These are phyloP conservation scores for Drosophila arizonae DNA, from an alignment of 1,140 invertebrate species.

Conservation along the genomic window DNA sequence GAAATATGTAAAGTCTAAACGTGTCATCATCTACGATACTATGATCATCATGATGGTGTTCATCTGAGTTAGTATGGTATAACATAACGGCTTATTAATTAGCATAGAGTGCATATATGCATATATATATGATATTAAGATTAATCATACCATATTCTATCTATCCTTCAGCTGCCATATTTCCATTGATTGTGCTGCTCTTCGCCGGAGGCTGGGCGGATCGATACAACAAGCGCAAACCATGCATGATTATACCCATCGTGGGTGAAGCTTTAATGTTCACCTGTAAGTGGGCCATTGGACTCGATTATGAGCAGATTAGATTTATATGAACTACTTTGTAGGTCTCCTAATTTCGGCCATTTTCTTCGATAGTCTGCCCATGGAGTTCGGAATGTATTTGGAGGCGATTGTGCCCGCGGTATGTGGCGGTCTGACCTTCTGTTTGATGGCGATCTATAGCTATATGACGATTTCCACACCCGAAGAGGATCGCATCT, in stretches of 20 bases:
- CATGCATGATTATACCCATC: slow-evolving; percentile 86
- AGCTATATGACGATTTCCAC: slow-evolving; percentile 86
- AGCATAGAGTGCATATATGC: too few species aligned
- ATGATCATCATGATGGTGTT: too few species aligned
- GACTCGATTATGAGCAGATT: background rate
- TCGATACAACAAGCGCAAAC: slow-evolving; percentile 86
- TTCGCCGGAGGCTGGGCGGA: slow-evolving; percentile 88
- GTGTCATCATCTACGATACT: too few species aligned
- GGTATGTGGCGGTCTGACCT: slow-evolving; percentile 85
- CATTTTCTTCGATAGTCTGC: slow-evolving; percentile 79
- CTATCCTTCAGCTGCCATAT: slow-evolving; percentile 82
- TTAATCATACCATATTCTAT: background rate
- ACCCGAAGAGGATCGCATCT: slow-evolving; percentile 85
- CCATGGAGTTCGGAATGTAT: slow-evolving; percentile 84
- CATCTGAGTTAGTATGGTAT: too few species aligned
- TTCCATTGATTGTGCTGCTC: slow-evolving; percentile 85
- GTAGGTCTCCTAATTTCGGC: slow-evolving; percentile 72
- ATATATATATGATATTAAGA: background rate
- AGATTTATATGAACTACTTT: background rate
- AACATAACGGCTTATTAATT: too few species aligned
- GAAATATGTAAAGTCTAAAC: too few species aligned
- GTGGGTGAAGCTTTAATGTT: slow-evolving; percentile 84
- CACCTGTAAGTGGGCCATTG: slow-evolving; percentile 53
- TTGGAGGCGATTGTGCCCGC: slow-evolving; percentile 85
- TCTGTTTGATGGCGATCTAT: slow-evolving; percentile 86